Evolutionary conservation across 2,888 invertebrate species (phyloP), one percentile per base, ranked within the genome.

Genomic region (Sarcophaga caerulescens): DNA sequence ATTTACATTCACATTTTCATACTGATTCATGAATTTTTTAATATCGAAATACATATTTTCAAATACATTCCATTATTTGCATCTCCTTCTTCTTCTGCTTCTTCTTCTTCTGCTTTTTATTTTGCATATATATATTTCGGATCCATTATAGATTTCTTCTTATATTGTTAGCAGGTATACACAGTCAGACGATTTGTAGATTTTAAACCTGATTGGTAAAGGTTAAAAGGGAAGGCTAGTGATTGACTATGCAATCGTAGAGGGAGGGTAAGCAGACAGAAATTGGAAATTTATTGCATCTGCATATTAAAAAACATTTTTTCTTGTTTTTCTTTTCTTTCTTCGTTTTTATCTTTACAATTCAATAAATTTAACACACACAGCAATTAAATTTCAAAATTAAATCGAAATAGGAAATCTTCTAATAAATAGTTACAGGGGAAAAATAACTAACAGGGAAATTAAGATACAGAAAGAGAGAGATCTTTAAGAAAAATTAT

Each of bases 21-120:
- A 73, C 19, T n/a, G n/a, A n/a, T n/a, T 84, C 80, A 57, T 84
- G 76, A 77, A 76, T 81, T 76, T 52, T 77, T 68, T 68, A 68
- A 80, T 76, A 23, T 45, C 19, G n/a, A 25, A 70, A 79, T 65
- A n/a, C n/a, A n/a, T n/a, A 52, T 71, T 63, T n/a, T 35, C 60
- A 63, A 66, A 57, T 17, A 47, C 14, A 66, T 66, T 66, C 44
- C 44, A 2, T 65, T 65, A n/a, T 10, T n/a, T 66, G 8, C n/a
- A 12, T 65, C 35, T 35, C 10, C 35, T 8, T 35, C 6, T 35
- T 35, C 6, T 35, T 35, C 1, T 35, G 8, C 10, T 35, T 2
- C 0, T 10, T 35, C 35, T 10, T 35, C 6, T 35, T 35, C 35
- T 35, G 6, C 35, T 35, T 35, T 3, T 35, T 35, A 35, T 17